Percentiles rank a stretch among this genome's conserved stretches.
Evolutionary conservation across 2,797 vertebrate species (phyloP).

Genomic region (Darevskia mixta): DNA sequence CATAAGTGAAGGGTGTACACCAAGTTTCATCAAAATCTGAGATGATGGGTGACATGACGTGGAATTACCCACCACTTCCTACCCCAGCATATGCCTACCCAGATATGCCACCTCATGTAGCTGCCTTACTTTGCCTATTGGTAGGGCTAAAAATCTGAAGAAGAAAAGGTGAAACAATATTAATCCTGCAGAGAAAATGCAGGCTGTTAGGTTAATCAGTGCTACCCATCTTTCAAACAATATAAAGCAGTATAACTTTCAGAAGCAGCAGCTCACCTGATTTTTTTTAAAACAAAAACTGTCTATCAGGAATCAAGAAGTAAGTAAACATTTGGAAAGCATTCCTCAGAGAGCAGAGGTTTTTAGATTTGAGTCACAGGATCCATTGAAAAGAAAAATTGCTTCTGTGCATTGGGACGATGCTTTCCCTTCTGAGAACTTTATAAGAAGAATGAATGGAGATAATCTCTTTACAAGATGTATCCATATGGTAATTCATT

Average conservation of each 20-base stretch:
- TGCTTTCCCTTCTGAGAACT: slow-evolving; percentile 74
- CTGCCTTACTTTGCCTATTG: neutral
- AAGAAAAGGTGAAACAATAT: slow-evolving; percentile 42
- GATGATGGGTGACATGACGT: too few species aligned
- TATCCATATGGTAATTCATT: slow-evolving; percentile 72
- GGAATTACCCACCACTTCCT: too few species aligned
- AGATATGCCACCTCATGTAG: neutral
- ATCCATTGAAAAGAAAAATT: slow-evolving; percentile 80
- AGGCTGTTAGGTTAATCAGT: slow-evolving; percentile 69
- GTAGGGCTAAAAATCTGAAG: slow-evolving; percentile 5
- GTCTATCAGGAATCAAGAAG: slow-evolving; percentile 74
- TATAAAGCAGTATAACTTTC: slow-evolving; percentile 72
- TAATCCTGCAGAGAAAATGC: slow-evolving; percentile 51
- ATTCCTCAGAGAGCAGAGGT: slow-evolving; percentile 76
- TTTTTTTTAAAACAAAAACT: slow-evolving; percentile 70
- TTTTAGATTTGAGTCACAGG: slow-evolving; percentile 72
- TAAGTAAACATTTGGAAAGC: slow-evolving; percentile 80
- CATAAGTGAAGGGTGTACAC: too few species aligned
- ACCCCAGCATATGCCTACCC: too few species aligned
- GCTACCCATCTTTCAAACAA: slow-evolving; percentile 74
- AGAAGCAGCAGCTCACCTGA: slow-evolving; percentile 70
- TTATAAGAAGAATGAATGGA: slow-evolving; percentile 69
- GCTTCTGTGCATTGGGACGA: slow-evolving; percentile 76
- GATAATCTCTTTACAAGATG: slow-evolving; percentile 81
- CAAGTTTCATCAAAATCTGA: too few species aligned